phyloP scores from a whole-genome alignment of 2,113 vertebrate genomes.

The Protobothrops mucrosquamatus region DNA sequence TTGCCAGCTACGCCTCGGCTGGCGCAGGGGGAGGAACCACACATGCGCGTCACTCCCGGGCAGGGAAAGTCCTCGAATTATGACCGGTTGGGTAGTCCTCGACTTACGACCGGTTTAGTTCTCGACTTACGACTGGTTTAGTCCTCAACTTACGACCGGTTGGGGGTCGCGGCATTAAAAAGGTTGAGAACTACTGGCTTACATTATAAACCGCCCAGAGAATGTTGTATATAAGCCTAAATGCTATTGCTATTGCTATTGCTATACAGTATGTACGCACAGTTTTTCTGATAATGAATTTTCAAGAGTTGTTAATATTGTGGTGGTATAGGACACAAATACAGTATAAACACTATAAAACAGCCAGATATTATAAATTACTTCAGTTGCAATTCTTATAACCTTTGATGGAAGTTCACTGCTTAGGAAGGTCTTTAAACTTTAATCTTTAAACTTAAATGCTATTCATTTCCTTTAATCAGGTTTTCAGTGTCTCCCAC shows the following conservation, averaged over 20 bases:
- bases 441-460: background rate
- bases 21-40: no score
- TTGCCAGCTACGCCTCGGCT: no score
- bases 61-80: no score
- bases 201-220: background rate
- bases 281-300: background rate
- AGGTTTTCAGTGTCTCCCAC: constrained; percentile 2
- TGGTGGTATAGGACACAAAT: background rate
- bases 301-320: background rate
- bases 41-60: no score
- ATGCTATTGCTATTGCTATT: background rate
- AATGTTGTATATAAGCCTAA: background rate
- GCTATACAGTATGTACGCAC: background rate
- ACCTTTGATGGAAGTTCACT: background rate
- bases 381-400: background rate
- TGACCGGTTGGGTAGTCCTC: no score
- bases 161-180: no score
- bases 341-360: background rate
- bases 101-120: no score
- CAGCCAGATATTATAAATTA: background rate
- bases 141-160: no score
- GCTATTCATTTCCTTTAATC: constrained; percentile 52
- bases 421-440: background rate
- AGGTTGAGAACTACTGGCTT: no score
- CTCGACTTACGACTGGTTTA: no score